Evolutionary conservation across 1,140 invertebrate genomes (phyloP), one percentile per base, ranked within the genome.

Genomic region (Drosophila punjabiensis): DNA sequence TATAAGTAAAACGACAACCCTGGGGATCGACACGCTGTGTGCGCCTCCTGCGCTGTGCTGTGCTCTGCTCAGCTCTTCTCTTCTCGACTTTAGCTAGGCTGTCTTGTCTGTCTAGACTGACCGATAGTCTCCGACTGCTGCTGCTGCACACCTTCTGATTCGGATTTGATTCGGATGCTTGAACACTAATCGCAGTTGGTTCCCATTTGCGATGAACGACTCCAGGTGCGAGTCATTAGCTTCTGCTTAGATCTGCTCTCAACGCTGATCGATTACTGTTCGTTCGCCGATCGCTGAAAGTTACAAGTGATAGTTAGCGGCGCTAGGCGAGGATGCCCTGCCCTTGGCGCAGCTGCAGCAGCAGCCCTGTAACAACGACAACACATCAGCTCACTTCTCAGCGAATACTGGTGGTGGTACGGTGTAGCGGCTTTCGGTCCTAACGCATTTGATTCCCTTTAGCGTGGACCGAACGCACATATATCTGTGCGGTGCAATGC

Each of bases 401-500:
- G 81, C 84, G 85, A 76, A 52, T 90, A 82, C 86, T 89, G 85
- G 81, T 85, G 81, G 68, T 89, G 83, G 79, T 90, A 68, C 88
- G 85, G 81, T 90, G 86, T 90, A 88, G 81, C 85, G 85, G 85
- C 86, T 89, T 86, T 89, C 85, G 85, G 85, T 89, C 85, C 85
- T 79, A 90, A 89, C 85, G 85, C 85, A 82, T 89, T 81, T 89
- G 85, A 76, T 89, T 89, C 85, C 85, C 85, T 89, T 89, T 89
- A 89, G 85, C 85, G 85, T 88, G 85, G 85, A 89, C 85, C 85
- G 85, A 89, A 88, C 86, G 86, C 85, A 89, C 87, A 89, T 16
- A 6, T 86, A 63, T 90, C 79, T 90, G 87, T 89, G 85, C 85
- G 86, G 85, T 90, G 85, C 85, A 79, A 70, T 90, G 85, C 85